Conservation (phyloP, 1,140 invertebrate genomes). For the Campoletis sonorensis region DNA sequence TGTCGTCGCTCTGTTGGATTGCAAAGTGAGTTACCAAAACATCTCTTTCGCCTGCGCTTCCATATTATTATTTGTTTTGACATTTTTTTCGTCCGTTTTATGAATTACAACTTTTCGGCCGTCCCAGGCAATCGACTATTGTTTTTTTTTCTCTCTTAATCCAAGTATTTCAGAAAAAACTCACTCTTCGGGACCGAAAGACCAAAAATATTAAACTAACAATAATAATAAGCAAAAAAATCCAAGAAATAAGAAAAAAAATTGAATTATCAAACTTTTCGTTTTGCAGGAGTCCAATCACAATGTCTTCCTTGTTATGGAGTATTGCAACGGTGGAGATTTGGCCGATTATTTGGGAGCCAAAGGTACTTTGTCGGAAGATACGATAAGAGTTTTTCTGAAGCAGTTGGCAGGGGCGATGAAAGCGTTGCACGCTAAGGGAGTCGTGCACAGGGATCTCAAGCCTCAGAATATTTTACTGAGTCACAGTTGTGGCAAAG, state of each 20-base stretch:
- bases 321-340: conserved; percentile 99
- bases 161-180: too few relatives aligned
- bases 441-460: conserved; percentile 98
- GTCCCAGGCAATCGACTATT: not conserved
- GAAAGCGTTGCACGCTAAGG: conserved; percentile 96
- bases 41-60: too few relatives aligned
- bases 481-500: conserved; percentile 86
- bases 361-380: conserved; percentile 96
- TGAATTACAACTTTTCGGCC: not conserved
- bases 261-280: conserved; percentile 21
- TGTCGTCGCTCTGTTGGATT: conserved; percentile 97
- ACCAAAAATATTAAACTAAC: too few relatives aligned
- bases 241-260: not conserved
- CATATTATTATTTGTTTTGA: too few relatives aligned
- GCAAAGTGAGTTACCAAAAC: conserved; percentile 80
- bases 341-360: conserved; percentile 97
- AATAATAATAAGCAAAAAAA: too few relatives aligned
- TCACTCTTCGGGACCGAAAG: too few relatives aligned
- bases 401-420: conserved; percentile 97
- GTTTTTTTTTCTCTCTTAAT: not conserved
- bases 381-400: conserved; percentile 96
- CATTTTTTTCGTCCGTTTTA: too few relatives aligned
- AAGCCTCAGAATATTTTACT: conserved; percentile 98
- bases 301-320: conserved; percentile 98
- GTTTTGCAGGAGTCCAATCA: conserved; percentile 86